Base-by-base conservation (phyloP, 37 sponge, comb jelly and placozoan genomes). In the Beroe ovata region DNA sequence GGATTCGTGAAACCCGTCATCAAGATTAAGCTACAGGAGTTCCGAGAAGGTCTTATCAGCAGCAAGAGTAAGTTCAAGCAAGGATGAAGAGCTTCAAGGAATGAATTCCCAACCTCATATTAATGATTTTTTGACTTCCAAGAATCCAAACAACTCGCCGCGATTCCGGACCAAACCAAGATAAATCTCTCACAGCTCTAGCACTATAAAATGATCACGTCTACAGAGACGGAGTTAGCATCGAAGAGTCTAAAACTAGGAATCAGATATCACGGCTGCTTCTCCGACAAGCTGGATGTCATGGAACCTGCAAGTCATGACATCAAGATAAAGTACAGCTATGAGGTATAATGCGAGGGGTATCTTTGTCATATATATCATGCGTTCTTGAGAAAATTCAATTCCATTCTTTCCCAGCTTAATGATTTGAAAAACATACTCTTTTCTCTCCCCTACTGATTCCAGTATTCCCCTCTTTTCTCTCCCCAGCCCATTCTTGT, bases 261-360 rank as follows among this genome's bases (percentile, higher is more conserved):
- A 34, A 66, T 66, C 33, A 66, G 69, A 66, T 37, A 66, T 1
- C 14, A 6, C 16, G 36, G 36, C 18, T 25, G 32, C 1, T 11
- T 1, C 18, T 30, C 33, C 35, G 14, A 18, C 36, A 66, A 30
- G 30, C 33, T 25, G 6, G 69, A 66, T 1, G 16, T 66, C 36
- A 66, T 66, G 69, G 30, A 66, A 30, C 32, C 36, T 19, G 36
- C 54, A 6, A 47, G 54, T 47, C 54, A 47, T 11, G n/a, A n/a
- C n/a, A 47, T 47, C 54, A 47, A 47, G 54, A 47, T 47, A 47
- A 47, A 66, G 36, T 66, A 66, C 16, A 66, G 34, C 1, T 66
- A 66, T 32, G 69, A 66, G 69, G 69, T 66, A 61, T 20, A n/a
- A n/a, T n/a, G n/a, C n/a, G n/a, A n/a, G n/a, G n/a, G n/a, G n/a